Conservation (phyloP, 1,140 invertebrate species). For the Agrilus planipennis region DNA sequence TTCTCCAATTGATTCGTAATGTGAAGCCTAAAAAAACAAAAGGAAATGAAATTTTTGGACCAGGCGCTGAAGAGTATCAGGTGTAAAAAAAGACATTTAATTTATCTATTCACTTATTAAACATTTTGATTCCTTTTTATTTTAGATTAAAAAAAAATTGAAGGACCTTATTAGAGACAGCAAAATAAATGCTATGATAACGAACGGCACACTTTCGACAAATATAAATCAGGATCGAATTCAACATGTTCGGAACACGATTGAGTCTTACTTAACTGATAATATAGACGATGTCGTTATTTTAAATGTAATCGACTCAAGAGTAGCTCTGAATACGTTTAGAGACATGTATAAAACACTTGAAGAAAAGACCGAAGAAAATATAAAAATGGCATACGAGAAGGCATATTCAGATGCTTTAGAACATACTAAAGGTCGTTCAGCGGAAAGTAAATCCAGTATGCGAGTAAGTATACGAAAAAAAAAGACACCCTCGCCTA, state of each 20-base stretch:
- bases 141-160: too few species aligned
- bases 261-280: conserved; percentile 18
- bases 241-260: conserved; percentile 14
- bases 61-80: too few species aligned
- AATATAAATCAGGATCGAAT: conserved; percentile 16
- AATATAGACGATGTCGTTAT: conserved; percentile 18
- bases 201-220: conserved; percentile 17
- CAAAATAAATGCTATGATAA: conserved; percentile 19
- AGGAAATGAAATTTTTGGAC: too few species aligned
- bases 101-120: too few species aligned
- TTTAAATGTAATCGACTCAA: conserved; percentile 18
- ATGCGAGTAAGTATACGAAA: neutral
- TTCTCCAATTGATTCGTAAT: conserved; percentile 18
- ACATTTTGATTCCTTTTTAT: too few species aligned
- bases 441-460: neutral
- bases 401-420: conserved; percentile 3
- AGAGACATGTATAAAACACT: conserved; percentile 14
- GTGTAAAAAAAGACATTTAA: too few species aligned
- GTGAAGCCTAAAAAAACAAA: conserved; percentile 17
- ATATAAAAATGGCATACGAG: neutral
- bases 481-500: neutral
- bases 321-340: conserved; percentile 15
- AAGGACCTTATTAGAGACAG: too few species aligned
- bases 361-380: conserved; percentile 10
- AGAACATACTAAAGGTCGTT: neutral